Evolutionary conservation across 2,888 invertebrate genomes (phyloP).

Genomic region (Subacronicta megacephala): DNA sequence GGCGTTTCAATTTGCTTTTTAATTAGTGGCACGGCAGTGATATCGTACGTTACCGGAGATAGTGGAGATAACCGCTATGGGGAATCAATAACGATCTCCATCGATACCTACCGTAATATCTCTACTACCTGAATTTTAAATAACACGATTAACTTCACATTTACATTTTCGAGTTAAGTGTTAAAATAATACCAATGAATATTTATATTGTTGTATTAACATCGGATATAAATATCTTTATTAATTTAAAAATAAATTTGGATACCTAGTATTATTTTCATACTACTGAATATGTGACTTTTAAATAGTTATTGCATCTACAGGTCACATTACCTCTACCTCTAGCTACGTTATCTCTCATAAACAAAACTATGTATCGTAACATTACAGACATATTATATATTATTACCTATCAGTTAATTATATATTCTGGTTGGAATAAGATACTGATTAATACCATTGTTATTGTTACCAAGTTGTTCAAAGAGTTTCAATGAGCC

Average conservation of each 20-base stretch:
- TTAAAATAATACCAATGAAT: constrained; percentile 57
- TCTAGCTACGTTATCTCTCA: no score
- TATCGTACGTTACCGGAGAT: constrained; percentile 58
- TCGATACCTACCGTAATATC: constrained; percentile 47
- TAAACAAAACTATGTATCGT: no score
- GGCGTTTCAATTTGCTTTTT: constrained; percentile 82
- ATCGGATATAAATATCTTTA: constrained; percentile 18
- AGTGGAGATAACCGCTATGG: constrained; percentile 59
- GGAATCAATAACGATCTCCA: constrained; percentile 62
- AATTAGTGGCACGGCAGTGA: constrained; percentile 68
- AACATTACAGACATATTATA: no score
- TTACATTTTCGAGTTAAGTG: constrained; percentile 57
- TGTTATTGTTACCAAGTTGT: constrained; percentile 25
- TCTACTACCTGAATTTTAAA: constrained; percentile 52
- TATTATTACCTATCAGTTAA: neutral
- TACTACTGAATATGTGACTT: neutral
- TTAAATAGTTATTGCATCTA: no score
- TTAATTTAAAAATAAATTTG: constrained; percentile 1
- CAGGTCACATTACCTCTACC: no score
- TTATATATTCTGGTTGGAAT: constrained; percentile 12
- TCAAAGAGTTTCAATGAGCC: constrained; percentile 47
- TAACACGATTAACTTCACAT: constrained; percentile 54
- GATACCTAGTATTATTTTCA: neutral
- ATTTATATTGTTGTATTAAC: constrained; percentile 45
- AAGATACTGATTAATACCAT: constrained; percentile 41